A percentile compares a stretch with the other conserved stretches of the same genome.
These are phyloP conservation scores for Meiosimyza decipiens DNA, from an alignment of 2,888 invertebrate genomes.

Conservation along the genomic window DNA sequence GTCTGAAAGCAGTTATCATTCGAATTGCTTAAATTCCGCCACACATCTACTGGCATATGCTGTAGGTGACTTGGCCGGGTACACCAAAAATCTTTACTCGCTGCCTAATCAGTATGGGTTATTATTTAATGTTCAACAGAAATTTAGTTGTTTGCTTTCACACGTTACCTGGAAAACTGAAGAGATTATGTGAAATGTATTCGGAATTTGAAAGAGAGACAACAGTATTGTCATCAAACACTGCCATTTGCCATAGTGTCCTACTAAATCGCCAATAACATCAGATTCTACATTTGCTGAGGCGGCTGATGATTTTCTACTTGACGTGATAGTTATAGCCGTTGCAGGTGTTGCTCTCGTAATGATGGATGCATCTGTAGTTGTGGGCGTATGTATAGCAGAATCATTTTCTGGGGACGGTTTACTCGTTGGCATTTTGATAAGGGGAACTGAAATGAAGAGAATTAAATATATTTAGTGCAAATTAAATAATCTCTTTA, in stretches of 20 bases:
- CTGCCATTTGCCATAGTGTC: conserved; percentile 83
- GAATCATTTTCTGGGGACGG: conserved; percentile 57
- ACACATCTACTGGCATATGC: conserved; percentile 69
- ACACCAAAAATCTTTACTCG: conserved; percentile 78
- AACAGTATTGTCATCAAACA: conserved; percentile 78
- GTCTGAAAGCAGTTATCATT: conserved; percentile 71
- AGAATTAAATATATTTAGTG: background rate
- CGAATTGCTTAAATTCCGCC: conserved; percentile 78
- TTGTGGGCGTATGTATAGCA: conserved; percentile 24
- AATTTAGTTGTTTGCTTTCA: background rate
- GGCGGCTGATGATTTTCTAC: conserved; percentile 32
- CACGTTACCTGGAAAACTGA: conserved; percentile 75
- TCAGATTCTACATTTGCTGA: conserved; percentile 69
- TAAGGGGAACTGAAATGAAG: conserved; percentile 55
- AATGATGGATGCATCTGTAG: conserved; percentile 28
- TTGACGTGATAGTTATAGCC: conserved; percentile 32
- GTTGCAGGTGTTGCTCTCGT: conserved; percentile 39
- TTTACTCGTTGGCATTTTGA: conserved; percentile 63
- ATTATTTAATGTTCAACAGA: background rate
- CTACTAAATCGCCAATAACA: conserved; percentile 76
- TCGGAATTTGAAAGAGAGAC: conserved; percentile 81
- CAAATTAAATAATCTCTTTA: too few species aligned
- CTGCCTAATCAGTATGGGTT: conserved; percentile 68
- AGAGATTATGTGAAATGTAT: conserved; percentile 83
- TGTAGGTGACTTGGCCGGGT: conserved; percentile 71